Percentiles rank a stretch among this genome's conserved stretches.
phyloP scores from a whole-genome alignment of 2,113 vertebrate species.

The Halichoeres trimaculatus region DNA sequence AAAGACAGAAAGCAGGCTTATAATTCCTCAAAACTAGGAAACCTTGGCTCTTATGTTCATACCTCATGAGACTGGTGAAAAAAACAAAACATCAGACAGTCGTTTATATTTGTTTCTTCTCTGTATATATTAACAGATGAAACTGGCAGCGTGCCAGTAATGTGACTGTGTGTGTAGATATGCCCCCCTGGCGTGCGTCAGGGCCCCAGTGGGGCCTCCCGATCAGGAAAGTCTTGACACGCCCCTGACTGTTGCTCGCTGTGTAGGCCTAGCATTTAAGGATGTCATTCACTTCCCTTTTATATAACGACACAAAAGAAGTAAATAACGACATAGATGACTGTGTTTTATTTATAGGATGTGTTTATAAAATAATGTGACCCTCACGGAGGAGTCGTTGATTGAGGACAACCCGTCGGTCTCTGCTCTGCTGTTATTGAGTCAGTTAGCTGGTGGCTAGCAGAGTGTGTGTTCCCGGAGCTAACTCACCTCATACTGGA shows the following conservation, averaged over 20 bases:
- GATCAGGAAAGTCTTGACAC: too few species aligned
- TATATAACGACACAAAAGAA: not conserved
- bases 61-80: too few species aligned
- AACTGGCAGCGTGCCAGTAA: too few species aligned
- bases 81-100: too few species aligned
- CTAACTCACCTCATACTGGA: constrained; percentile 94
- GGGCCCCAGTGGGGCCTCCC: too few species aligned
- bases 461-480: not conserved
- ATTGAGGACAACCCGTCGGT: not conserved
- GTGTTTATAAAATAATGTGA: not conserved
- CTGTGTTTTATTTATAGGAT: accelerated
- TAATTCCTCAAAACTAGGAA: too few species aligned
- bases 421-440: constrained; percentile 33
- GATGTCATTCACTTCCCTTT: constrained; percentile 10
- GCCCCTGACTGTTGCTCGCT: not conserved
- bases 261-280: not conserved
- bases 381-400: not conserved
- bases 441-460: constrained; percentile 24
- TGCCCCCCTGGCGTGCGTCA: too few species aligned
- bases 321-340: not conserved
- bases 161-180: too few species aligned
- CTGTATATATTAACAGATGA: too few species aligned
- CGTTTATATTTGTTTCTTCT: too few species aligned
- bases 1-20: too few species aligned
- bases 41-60: too few species aligned